Percentiles rank a stretch among this genome's conserved stretches.
Evolutionary conservation across 1,140 invertebrate genomes (phyloP).

Genomic region (Frieseomelitta varia): DNA sequence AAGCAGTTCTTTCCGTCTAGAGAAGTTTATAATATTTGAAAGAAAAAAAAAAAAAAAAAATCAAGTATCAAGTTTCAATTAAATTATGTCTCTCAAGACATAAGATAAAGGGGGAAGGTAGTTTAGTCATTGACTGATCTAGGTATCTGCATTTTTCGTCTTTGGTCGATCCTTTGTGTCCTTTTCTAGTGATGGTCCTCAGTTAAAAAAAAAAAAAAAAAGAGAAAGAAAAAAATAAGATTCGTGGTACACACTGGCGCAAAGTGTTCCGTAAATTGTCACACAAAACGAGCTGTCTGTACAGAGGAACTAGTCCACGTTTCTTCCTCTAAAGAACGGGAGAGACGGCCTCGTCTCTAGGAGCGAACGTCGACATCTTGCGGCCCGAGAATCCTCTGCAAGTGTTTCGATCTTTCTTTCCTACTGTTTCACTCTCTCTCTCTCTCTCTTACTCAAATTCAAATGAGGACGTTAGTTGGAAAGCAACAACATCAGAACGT

Average conservation of each 20-base stretch:
- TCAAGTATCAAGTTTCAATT: no score
- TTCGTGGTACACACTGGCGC: conserved; percentile 29
- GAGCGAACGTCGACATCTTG: not conserved
- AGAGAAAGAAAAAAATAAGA: not conserved
- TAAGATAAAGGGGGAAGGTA: not conserved
- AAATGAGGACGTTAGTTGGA: not conserved
- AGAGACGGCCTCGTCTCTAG: not conserved
- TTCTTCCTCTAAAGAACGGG: not conserved
- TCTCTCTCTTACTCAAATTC: not conserved
- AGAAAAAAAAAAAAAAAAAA: no score
- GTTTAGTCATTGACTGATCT: not conserved
- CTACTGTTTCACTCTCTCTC: not conserved
- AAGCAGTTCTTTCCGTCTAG: no score
- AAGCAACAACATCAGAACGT: not conserved
- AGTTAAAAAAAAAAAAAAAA: not conserved
- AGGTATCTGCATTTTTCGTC: not conserved
- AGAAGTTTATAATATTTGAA: no score
- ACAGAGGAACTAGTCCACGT: not conserved
- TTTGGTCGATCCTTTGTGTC: not conserved
- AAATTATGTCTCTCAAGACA: not conserved
- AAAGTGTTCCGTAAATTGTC: conserved; percentile 39
- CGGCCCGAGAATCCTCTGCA: not conserved
- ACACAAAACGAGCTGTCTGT: not conserved
- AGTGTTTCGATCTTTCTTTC: not conserved
- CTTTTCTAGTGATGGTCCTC: not conserved